Base-by-base conservation (phyloP, 1,140 invertebrate genomes). In the Plutomurus gul region DNA sequence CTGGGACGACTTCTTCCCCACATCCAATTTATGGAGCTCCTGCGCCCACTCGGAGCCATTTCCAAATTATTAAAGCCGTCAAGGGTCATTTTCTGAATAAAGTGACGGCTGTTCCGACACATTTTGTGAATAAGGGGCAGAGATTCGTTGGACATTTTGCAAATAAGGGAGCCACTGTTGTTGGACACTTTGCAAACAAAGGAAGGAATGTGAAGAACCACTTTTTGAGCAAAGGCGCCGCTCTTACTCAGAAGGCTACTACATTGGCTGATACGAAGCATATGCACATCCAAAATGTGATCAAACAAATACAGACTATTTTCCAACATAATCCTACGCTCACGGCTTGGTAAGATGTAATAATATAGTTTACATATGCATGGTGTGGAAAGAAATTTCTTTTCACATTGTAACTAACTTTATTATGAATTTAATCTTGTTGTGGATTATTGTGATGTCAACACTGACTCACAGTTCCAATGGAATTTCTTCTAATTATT, bases 221-320 rank as follows among this genome's bases (percentile, higher is more conserved):
- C 27, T 65, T 65, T 18, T 1, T 65, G 3, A 36, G 20, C 13
- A 65, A 65, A 18, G 56, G 56, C 16, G 27, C 56, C 2, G 16
- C 10, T 6, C 16, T 65, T 0, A 65, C 56, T 4, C 56, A 65
- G 36, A 65, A 33, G 5, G 56, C 56, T 1, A 16, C 56, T n/a
- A 65, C 56, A 1, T 7, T 65, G 3, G 56, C 36, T 3, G 56
- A 65, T 33, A n/a, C 56, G 2, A 65, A 65, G 4, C 56, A 65
- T 6, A 65, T 65, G 56, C 56, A 65, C 3, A 25, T 65, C 20
- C 56, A 65, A 65, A 65, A 65, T 65, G 56, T 65, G 3, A 65
- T 65, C 30, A 65, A 33, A 13, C 56, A 65, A 13, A 65, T 65
- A 36, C 56, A 65, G 36, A 36, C 56, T 4, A 65, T 65, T n/a